Evolutionary conservation across 2,797 vertebrate species (phyloP), one percentile per base, ranked within the genome.

Genomic region (Platyrinchus mystaceus): DNA sequence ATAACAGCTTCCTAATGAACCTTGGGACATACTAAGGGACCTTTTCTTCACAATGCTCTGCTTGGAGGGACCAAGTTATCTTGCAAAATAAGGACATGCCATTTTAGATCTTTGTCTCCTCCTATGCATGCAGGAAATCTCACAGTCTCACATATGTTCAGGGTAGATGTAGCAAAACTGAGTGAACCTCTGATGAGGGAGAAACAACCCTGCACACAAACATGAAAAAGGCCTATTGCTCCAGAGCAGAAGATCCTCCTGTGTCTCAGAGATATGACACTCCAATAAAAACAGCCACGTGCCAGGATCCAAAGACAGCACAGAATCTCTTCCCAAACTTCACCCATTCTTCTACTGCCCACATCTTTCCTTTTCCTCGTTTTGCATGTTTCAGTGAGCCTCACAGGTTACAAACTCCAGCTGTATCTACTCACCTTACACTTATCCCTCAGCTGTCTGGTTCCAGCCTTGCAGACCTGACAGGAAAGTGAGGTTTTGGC

Each of bases 381-480:
- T 89, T 67, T 73, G 8, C 26, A 30, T 26, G 39, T 43, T 77
- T 77, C 53, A 77, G 49, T 55, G 84, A 77, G 47, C 69, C 62
- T 81, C 67, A 59, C n/a, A 74, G 55, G 87, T 91, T 92, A 80
- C 60, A 53, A 44, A 47, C 37, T 82, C 82, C 94, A 95, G 92
- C 92, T 94, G 89, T 59, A 76, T 88, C 77, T 59, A 56, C 67
- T 96, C 91, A 84, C 52, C 59, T 76, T 60, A 69, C 84, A 78
- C 76, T 87, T 79, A 92, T 12, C 66, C 62, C 30, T 81, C 80
- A 91, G 66, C 84, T 71, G 53, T 62, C 76, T 86, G 69, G 59
- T 94, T 87, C 91, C 47, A 92, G 52, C 50, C 67, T 81, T 69
- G 52, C 41, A 64, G 67, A 70, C n/a, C 67, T 84, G 89, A 86